These are phyloP conservation scores for Mythimna albipuncta DNA, from an alignment of 2,888 invertebrate genomes.

Conservation along the genomic window DNA sequence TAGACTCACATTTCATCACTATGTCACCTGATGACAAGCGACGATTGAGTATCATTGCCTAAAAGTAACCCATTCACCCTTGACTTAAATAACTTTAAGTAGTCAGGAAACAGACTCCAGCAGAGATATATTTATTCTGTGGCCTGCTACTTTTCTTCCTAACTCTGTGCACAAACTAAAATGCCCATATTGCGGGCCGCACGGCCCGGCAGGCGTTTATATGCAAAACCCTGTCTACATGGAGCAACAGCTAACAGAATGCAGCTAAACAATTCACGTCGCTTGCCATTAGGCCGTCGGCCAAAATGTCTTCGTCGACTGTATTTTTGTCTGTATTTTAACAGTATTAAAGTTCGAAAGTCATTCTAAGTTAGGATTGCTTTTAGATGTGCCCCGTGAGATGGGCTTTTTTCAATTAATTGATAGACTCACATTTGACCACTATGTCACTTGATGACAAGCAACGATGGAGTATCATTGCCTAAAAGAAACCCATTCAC, in stretches of 20 bases:
- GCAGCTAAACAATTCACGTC: constrained; percentile 71
- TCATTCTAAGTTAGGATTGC: constrained; percentile 51
- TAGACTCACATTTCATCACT: too few species aligned
- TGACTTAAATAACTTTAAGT: too few species aligned
- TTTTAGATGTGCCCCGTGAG: constrained; percentile 28
- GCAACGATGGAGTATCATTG: too few species aligned
- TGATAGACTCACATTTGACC: too few species aligned
- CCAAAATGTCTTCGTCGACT: constrained; percentile 78
- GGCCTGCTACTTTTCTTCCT: not conserved
- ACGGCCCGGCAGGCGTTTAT: constrained; percentile 56
- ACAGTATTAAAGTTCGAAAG: constrained; percentile 55
- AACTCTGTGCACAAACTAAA: constrained; percentile 40
- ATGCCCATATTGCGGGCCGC: constrained; percentile 45
- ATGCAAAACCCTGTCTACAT: constrained; percentile 62
- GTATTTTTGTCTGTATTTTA: constrained; percentile 58
- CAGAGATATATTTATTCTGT: too few species aligned
- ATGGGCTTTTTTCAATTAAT: not conserved
- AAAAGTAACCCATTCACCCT: too few species aligned
- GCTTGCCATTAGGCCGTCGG: constrained; percentile 75
- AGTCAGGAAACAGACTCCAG: too few species aligned
- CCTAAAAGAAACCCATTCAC: too few species aligned
- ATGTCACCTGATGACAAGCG: too few species aligned
- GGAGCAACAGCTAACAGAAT: constrained; percentile 50
- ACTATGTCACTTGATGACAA: too few species aligned
- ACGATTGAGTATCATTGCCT: too few species aligned